Base-by-base conservation (phyloP, 2,888 invertebrate genomes). In the Cyrtodaria siliqua region DNA sequence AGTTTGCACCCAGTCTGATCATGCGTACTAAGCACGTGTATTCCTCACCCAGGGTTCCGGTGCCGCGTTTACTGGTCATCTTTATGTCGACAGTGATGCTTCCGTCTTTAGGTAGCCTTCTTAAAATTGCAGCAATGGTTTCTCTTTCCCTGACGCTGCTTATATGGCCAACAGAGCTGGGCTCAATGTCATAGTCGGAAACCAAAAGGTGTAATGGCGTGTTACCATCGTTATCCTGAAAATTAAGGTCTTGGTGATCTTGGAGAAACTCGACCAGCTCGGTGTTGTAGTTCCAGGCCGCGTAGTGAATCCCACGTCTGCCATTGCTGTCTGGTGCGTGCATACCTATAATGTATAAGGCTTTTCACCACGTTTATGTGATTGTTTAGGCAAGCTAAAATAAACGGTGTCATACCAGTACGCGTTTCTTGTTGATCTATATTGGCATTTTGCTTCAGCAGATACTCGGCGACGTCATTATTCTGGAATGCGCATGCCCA, bases 351-450 rank as follows among this genome's bases (percentile, higher is more conserved):
- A 8, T 26, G 29, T 6, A 70, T 23, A 16, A 80, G 59, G 63
- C 72, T 66, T 42, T 53, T 77, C 23, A 62, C 73, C 16, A 73
- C 49, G 16, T 55, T 47, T 0, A 20, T 67, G 55, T 73, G 55
- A 40, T 72, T 72, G 9, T 63, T 59, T 1, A 76, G 29, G 42
- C 73, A 47, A 18, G 90, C 88, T 29, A 88, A 53, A 63, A 87
- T 84, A 8, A 90, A 71, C 16, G 90, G 88, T 8, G 87, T 84
- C 44, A 83, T 84, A 8, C 85, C 81, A 61, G 82, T 50, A 18
- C 40, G 84, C 18, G 71, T 73, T 1, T 86, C 86, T 52, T 63
- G 61, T n/a, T 80, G 60, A 63, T 88, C 81, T 38, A 81, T 73
- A 66, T 86, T 72, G 2, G 87, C 87, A 12, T 84, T 82, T 18